Evolutionary conservation across 2,888 invertebrate genomes (phyloP), one percentile per base, ranked within the genome.

Genomic region (Trichogramma dendrolimi): DNA sequence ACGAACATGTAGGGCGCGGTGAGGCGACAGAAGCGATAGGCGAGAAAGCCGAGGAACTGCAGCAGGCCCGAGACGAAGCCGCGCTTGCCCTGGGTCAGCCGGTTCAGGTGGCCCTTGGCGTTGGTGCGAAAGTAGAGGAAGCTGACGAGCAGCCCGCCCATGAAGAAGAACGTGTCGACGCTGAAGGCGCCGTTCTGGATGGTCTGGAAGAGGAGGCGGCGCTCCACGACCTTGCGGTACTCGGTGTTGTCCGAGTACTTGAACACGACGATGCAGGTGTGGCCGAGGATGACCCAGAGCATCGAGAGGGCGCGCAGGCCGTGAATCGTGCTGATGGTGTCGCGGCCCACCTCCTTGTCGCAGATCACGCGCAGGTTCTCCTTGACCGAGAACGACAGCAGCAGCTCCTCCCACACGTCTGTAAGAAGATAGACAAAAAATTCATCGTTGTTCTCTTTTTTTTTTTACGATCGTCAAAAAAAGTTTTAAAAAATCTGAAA

Each of bases 1-100:
- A 93, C 89, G 76, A 89, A 91, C 74, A 92, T 82, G 78, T 92
- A 92, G 0, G 92, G 92, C 0, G 89, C 88, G 0, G 91, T 92
- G 65, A 92, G 81, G 70, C 91, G 87, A 72, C 60, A 81, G 74
- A 75, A 75, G 75, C 92, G 83, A 75, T 92, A 92, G 14, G 84
- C 83, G 48, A 92, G 83, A 48, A 92, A 83, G 6, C 91, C 91
- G 1, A 89, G 75, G 76, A 92, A 92, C 79, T 92, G 76, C 5
- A 77, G 67, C 27, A 69, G 67, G 2, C 78, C 78, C 5, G 78
- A 75, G 7, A 74, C 69, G 61, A 79, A 73, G 41, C 79, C 78
- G 4, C 70, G 68, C 4, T 73, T 77, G 5, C 78, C 78, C 55
- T 88, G 86, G 6, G 78, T 78, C 42, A 78, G 67, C 58, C 73